Percentiles rank a stretch among this genome's conserved stretches.
These are phyloP conservation scores for Lasius fuliginosus DNA, from an alignment of 2,888 invertebrate genomes.

Conservation along the genomic window DNA sequence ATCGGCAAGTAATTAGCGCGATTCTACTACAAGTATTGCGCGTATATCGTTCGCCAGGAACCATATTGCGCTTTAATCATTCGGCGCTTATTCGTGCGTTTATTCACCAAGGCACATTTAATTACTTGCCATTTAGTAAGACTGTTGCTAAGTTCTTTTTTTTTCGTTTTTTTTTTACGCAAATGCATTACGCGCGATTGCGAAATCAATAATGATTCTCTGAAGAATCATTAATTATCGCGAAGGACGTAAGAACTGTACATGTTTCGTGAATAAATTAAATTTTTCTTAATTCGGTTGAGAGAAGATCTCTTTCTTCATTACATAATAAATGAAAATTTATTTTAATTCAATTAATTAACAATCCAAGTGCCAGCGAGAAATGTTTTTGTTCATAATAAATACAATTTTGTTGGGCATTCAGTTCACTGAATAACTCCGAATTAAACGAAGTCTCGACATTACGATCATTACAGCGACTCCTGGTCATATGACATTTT, in stretches of 20 bases:
- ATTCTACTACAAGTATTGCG: constrained; percentile 15
- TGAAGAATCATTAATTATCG: neutral
- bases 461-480: neutral
- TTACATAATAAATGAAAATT: neutral
- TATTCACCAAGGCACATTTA: neutral
- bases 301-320: neutral
- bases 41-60: neutral
- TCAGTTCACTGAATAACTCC: neutral
- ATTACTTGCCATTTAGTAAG: neutral
- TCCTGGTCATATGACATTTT: constrained; percentile 13
- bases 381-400: neutral
- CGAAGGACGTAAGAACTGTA: neutral
- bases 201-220: neutral
- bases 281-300: neutral
- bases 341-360: constrained; percentile 21
- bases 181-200: neutral
- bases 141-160: neutral
- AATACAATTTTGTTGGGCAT: neutral
- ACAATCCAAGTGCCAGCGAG: neutral
- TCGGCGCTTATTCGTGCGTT: neutral
- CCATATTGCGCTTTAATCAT: neutral
- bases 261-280: neutral
- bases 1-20: constrained; percentile 56
- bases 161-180: neutral
- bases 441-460: neutral